phyloP scores from a whole-genome alignment of 2,113 vertebrate species.

The Clupea harengus region DNA sequence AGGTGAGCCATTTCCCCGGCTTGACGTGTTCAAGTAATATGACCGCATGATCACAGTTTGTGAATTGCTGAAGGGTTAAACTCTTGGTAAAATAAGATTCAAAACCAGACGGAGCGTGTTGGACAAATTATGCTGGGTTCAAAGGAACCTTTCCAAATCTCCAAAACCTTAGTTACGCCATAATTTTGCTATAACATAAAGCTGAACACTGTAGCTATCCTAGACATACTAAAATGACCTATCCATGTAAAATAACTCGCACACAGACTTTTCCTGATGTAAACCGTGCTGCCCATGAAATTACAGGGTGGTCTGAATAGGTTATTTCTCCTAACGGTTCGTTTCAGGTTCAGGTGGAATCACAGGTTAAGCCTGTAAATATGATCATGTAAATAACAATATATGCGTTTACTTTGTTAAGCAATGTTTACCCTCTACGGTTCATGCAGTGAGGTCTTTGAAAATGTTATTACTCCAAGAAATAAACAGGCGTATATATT shows the following conservation, averaged over 20 bases:
- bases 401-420: background rate
- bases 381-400: background rate
- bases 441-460: background rate
- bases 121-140: background rate
- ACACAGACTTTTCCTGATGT: background rate
- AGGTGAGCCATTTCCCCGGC: slow-evolving; percentile 72
- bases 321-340: background rate
- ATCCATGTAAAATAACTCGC: background rate
- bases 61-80: background rate
- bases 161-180: background rate
- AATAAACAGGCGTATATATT: background rate
- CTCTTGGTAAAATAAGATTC: background rate
- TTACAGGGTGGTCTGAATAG: background rate
- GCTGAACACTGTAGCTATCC: background rate
- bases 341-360: background rate
- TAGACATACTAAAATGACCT: background rate
- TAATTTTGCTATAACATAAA: background rate
- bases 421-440: background rate
- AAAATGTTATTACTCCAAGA: background rate
- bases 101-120: background rate
- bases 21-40: background rate
- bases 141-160: background rate
- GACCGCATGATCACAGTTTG: background rate
- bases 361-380: background rate
- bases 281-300: background rate